Conservation (phyloP, 2,888 invertebrate species). For the Platycheirus albimanus region DNA sequence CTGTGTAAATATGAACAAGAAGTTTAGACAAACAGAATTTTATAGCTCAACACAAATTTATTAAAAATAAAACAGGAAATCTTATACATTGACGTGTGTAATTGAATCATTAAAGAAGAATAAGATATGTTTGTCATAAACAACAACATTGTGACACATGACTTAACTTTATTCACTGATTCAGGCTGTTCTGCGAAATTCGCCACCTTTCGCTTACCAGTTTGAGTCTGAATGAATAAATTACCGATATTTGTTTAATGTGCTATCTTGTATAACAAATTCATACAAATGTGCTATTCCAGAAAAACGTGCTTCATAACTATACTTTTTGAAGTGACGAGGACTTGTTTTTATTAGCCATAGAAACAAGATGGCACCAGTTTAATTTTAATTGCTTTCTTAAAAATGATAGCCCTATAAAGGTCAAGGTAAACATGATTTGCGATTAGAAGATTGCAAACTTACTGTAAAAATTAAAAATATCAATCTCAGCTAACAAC, state of each 20-base stretch:
- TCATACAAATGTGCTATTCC: no score
- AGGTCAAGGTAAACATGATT: constrained; percentile 50
- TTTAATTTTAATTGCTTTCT: no score
- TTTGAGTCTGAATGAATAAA: no score
- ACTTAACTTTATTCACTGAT: constrained; percentile 14
- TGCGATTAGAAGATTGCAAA: no score
- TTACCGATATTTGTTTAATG: background rate
- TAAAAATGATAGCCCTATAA: background rate
- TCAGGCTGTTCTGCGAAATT: constrained; percentile 39
- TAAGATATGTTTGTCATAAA: no score
- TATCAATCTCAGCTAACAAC: no score
- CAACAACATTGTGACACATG: constrained; percentile 6
- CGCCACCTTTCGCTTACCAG: constrained; percentile 43
- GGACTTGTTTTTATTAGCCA: no score
- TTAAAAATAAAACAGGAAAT: background rate
- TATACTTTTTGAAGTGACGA: no score
- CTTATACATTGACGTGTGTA: background rate
- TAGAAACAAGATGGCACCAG: no score
- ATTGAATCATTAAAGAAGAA: background rate
- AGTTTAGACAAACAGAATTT: constrained; percentile 43
- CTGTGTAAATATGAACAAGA: constrained; percentile 27
- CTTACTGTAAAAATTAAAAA: no score
- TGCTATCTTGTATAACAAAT: background rate
- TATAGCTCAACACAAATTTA: constrained; percentile 22
- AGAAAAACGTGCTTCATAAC: no score